These are phyloP conservation scores for Ostrea edulis DNA, from an alignment of 1,140 invertebrate genomes.

Conservation along the genomic window DNA sequence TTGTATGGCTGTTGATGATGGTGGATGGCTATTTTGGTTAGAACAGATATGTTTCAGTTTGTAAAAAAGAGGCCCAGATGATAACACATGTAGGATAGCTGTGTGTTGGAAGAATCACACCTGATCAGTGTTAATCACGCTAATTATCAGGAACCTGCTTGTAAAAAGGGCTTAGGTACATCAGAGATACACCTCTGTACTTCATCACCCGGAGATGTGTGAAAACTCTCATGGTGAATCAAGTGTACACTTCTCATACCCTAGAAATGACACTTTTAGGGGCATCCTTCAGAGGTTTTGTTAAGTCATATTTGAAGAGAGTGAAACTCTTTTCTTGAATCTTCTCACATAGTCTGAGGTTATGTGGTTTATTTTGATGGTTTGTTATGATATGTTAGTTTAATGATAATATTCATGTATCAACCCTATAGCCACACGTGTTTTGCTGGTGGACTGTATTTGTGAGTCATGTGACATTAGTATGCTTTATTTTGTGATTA, in stretches of 20 bases:
- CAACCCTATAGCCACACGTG: not conserved
- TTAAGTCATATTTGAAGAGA: constrained; percentile 11
- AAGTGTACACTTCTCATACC: constrained; percentile 4
- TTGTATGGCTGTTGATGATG: not conserved
- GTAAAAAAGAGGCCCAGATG: not conserved
- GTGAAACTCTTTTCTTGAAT: not conserved
- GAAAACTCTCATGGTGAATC: not conserved
- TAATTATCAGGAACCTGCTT: constrained; percentile 13
- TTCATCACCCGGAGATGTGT: not conserved
- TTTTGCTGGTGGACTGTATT: not conserved
- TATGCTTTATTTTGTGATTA: not conserved
- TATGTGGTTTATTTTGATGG: constrained; percentile 24
- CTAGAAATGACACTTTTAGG: not conserved
- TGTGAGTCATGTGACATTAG: constrained; percentile 24
- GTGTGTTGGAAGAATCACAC: not conserved
- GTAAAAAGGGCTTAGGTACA: not conserved
- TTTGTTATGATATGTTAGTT: constrained; percentile 3
- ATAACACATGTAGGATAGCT: constrained; percentile 7
- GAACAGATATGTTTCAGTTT: constrained; percentile 33
- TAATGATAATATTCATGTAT: constrained; percentile 15
- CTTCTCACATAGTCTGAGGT: not conserved
- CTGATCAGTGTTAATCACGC: constrained; percentile 31
- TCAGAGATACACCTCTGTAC: constrained; percentile 9
- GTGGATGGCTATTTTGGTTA: constrained; percentile 28
- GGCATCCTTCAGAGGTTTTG: not conserved